These are phyloP conservation scores for Drosophila neonasuta DNA, from an alignment of 2,888 invertebrate species.

Conservation along the genomic window DNA sequence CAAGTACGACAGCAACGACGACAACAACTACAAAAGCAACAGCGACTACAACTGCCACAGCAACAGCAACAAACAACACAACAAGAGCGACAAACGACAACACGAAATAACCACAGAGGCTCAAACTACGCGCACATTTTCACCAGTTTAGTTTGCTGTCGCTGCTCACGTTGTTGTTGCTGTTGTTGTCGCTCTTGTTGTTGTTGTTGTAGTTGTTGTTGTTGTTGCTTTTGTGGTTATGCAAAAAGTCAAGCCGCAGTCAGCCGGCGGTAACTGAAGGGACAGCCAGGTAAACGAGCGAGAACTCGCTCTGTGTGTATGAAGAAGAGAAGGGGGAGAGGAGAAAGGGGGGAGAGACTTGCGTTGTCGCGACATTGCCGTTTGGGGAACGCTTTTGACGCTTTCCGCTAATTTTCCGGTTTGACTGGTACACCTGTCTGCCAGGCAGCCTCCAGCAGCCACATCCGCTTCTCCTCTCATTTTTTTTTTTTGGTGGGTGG, in stretches of 20 bases:
- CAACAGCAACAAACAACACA: conserved; percentile 14
- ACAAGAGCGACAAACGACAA: conserved; percentile 17
- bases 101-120: conserved; percentile 39
- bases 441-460: conserved; percentile 32
- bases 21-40: conserved; percentile 10
- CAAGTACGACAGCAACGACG: conserved; percentile 5
- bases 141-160: conserved; percentile 53
- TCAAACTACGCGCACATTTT: conserved; percentile 71
- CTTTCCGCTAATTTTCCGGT: conserved; percentile 78
- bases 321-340: background rate
- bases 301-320: background rate
- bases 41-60: conserved; percentile 18
- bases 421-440: conserved; percentile 72
- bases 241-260: conserved; percentile 55
- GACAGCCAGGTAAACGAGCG: background rate
- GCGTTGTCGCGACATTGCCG: conserved; percentile 68
- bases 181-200: conserved; percentile 2
- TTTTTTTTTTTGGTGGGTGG: conserved; percentile 1
- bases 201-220: background rate
- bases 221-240: conserved; percentile 59
- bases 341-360: conserved; percentile 7
- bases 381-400: conserved; percentile 77
- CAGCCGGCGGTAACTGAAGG: conserved; percentile 6
- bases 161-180: conserved; percentile 24
- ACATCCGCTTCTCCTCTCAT: background rate